These are phyloP conservation scores for Otocyon megalotis DNA, from an alignment of 2,113 vertebrate genomes.

Conservation along the genomic window DNA sequence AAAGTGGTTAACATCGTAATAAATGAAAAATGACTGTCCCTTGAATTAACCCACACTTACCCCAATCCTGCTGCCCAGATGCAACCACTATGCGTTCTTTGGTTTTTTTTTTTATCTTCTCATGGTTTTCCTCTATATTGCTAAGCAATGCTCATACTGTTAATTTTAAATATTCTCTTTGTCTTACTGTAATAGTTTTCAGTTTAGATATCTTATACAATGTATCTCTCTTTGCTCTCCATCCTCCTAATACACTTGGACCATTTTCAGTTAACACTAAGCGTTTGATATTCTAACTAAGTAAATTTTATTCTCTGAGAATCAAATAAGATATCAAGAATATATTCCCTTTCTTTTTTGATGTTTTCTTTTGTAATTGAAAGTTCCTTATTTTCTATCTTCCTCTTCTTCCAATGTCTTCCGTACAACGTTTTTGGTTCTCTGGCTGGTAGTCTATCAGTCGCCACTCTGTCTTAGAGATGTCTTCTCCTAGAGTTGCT, in stretches of 20 bases:
- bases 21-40: not conserved
- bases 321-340: not conserved
- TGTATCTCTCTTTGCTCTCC: not conserved
- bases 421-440: not conserved
- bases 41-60: not conserved
- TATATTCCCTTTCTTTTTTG: not conserved
- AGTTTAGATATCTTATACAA: not conserved
- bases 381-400: not conserved
- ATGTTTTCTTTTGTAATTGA: not conserved
- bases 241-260: not conserved
- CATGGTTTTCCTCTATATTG: not conserved
- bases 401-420: not conserved
- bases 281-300: not conserved
- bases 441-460: not conserved
- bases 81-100: not conserved
- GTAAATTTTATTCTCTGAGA: not conserved
- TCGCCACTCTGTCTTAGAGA: not conserved
- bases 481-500: not conserved
- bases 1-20: not conserved
- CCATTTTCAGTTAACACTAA: not conserved
- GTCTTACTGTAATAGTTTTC: not conserved
- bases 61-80: not conserved
- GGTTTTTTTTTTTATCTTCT: not conserved
- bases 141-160: not conserved
- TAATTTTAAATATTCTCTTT: not conserved